phyloP scores from a whole-genome alignment of 2,888 invertebrate genomes.

The Melanophora roralis region DNA sequence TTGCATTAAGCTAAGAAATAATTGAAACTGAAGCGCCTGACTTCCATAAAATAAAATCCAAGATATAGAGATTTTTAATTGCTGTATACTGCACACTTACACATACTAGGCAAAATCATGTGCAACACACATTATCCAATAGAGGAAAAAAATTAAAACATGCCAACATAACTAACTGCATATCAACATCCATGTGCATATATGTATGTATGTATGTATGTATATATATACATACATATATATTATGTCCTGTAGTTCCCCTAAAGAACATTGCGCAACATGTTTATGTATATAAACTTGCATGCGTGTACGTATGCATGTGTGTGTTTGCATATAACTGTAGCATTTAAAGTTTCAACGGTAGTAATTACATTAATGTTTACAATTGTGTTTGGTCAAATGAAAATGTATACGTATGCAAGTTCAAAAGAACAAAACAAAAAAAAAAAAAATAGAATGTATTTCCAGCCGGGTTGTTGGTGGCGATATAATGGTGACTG shows the following conservation, averaged over 20 bases:
- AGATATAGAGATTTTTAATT: conserved; percentile 11
- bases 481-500: conserved; percentile 51
- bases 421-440: not conserved
- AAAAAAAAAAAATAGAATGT: not conserved
- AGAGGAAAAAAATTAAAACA: not conserved
- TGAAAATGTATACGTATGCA: conserved; percentile 1
- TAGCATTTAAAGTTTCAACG: conserved; percentile 18
- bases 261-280: no score
- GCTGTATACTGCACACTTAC: conserved; percentile 10
- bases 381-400: conserved; percentile 12
- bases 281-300: no score
- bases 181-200: no score
- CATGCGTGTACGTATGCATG: no score
- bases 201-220: no score
- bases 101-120: not conserved
- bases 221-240: no score
- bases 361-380: conserved; percentile 37
- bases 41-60: not conserved
- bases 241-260: no score
- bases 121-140: not conserved
- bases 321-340: not conserved
- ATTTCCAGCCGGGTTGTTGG: not conserved
- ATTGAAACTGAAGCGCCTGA: not conserved
- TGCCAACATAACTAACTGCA: not conserved
- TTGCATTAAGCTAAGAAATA: not conserved